Conservation (phyloP, 1,140 invertebrate species). For the Bicyclus anynana region DNA sequence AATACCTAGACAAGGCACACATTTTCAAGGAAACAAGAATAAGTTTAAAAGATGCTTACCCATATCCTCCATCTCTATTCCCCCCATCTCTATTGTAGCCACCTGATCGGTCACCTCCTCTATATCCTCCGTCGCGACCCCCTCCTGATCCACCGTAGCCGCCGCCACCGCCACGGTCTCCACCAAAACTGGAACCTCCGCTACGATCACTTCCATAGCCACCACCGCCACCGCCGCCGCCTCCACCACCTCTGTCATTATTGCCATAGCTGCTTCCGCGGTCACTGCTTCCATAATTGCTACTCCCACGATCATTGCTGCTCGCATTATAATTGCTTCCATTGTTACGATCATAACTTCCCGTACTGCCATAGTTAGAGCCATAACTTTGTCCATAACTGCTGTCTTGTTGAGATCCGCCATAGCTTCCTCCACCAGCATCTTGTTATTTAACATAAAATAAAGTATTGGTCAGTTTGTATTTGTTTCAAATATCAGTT, state of each 20-base stretch:
- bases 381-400: slow-evolving; percentile 56
- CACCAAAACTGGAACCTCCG: slow-evolving; percentile 58
- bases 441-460: slow-evolving; percentile 29
- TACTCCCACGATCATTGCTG: slow-evolving; percentile 42
- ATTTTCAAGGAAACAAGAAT: too few species aligned
- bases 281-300: slow-evolving; percentile 46
- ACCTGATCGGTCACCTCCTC: slow-evolving; percentile 61
- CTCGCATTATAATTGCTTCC: slow-evolving; percentile 49
- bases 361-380: slow-evolving; percentile 41
- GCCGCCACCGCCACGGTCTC: slow-evolving; percentile 64
- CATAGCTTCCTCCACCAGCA: slow-evolving; percentile 39
- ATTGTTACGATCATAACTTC: slow-evolving; percentile 56
- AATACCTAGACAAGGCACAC: too few species aligned
- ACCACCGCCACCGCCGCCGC: slow-evolving; percentile 49
- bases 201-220: slow-evolving; percentile 48
- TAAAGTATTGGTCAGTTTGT: background rate
- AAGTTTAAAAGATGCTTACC: slow-evolving; percentile 48
- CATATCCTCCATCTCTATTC: slow-evolving; percentile 67
- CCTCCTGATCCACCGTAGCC: slow-evolving; percentile 40
- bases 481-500: background rate
- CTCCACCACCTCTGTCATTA: slow-evolving; percentile 29
- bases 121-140: slow-evolving; percentile 58
- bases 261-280: slow-evolving; percentile 47
- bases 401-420: slow-evolving; percentile 39
- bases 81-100: slow-evolving; percentile 71